Percentiles rank a stretch among this genome's conserved stretches.
These are phyloP conservation scores for Coremacera marginata DNA, from an alignment of 2,888 invertebrate species.

Conservation along the genomic window DNA sequence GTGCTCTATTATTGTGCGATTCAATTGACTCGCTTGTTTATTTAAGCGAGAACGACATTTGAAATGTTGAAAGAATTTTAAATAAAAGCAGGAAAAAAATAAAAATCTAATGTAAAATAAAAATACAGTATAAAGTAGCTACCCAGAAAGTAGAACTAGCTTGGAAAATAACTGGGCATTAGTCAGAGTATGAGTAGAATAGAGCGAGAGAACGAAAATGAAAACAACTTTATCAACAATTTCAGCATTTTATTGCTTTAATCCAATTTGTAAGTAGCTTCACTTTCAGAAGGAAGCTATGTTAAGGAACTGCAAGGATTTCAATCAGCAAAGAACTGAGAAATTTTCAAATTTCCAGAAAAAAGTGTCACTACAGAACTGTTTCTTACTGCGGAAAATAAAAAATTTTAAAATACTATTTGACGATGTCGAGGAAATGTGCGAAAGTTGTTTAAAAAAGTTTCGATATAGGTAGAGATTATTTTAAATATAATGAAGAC, in stretches of 20 bases:
- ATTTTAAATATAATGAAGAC: too few relatives aligned
- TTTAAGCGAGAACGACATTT: slow-evolving; percentile 24
- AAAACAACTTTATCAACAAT: slow-evolving; percentile 28
- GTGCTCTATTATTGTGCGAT: slow-evolving; percentile 29
- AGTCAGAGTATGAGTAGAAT: neutral
- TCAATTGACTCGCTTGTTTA: slow-evolving; percentile 34
- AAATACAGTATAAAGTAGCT: neutral
- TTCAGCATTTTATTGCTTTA: slow-evolving; percentile 32
- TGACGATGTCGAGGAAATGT: too few relatives aligned
- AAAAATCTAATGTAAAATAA: neutral
- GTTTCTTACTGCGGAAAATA: too few relatives aligned
- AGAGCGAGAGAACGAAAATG: slow-evolving; percentile 1
- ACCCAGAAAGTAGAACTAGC: neutral
- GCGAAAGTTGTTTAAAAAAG: too few relatives aligned
- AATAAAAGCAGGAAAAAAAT: neutral
- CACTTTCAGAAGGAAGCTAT: slow-evolving; percentile 15
- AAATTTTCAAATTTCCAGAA: neutral
- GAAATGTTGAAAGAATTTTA: slow-evolving; percentile 10
- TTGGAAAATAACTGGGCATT: too few relatives aligned
- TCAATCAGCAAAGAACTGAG: neutral
- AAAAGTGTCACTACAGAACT: too few relatives aligned
- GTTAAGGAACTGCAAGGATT: slow-evolving; percentile 6
- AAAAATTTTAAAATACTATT: too few relatives aligned
- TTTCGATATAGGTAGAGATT: too few relatives aligned
- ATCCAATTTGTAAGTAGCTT: slow-evolving; percentile 20